phyloP scores from a whole-genome alignment of 2,113 vertebrate species.

The Gadus chalcogrammus region DNA sequence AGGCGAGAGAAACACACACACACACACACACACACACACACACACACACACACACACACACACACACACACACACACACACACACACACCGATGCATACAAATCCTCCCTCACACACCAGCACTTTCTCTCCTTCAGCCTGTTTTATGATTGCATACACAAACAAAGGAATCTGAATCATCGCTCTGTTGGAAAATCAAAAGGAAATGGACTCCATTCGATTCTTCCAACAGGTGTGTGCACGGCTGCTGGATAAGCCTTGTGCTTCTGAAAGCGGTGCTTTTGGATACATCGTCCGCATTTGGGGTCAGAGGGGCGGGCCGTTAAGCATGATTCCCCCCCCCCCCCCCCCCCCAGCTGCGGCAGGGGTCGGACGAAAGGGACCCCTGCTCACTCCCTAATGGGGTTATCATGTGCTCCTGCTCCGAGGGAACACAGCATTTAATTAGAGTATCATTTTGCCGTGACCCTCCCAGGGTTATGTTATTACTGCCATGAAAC shows the following conservation, averaged over 20 bases:
- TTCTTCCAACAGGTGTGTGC: no score
- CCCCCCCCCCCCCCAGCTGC: background rate
- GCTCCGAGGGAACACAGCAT: constrained; percentile 43
- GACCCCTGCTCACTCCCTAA: constrained; percentile 39
- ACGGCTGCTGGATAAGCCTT: no score
- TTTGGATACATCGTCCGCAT: no score
- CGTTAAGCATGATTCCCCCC: constrained; percentile 23
- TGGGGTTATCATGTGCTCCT: constrained; percentile 56
- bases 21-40: background rate
- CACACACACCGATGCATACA: background rate
- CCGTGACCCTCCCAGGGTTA: constrained; percentile 34
- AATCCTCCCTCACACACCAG: background rate
- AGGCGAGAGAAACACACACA: constrained; percentile 22
- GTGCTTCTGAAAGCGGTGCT: no score
- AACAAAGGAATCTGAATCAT: no score
- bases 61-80: constrained; percentile 1
- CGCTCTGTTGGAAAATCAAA: no score
- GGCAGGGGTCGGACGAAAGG: constrained; percentile 40
- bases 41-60: constrained; percentile 6
- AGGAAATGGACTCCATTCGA: no score
- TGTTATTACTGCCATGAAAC: constrained; percentile 54
- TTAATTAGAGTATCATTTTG: constrained; percentile 57
- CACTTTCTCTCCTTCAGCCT: background rate
- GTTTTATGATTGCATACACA: background rate
- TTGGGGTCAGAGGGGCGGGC: constrained; percentile 2